Evolutionary conservation across 2,113 vertebrate genomes (phyloP).

Genomic region (Oncorhynchus nerka): DNA sequence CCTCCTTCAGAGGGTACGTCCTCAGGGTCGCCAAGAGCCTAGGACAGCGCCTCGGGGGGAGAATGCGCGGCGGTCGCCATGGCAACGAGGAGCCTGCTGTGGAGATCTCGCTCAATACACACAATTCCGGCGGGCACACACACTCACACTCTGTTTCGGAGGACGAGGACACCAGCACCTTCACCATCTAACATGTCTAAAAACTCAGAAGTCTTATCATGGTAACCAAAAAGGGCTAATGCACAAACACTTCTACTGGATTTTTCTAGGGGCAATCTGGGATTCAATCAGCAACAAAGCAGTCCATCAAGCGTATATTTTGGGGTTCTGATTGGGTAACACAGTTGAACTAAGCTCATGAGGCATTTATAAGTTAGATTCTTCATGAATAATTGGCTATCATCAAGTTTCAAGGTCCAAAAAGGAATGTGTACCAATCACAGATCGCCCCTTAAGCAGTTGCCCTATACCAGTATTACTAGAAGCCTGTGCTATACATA

Average conservation of each 20-base stretch:
- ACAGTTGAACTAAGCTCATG: too few relatives aligned
- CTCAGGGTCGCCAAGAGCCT: constrained; percentile 79
- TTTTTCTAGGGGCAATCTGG: too few relatives aligned
- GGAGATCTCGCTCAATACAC: constrained; percentile 62
- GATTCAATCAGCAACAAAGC: too few relatives aligned
- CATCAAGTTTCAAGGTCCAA: too few relatives aligned
- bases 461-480: too few relatives aligned
- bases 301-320: too few relatives aligned
- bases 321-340: too few relatives aligned
- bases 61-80: not conserved
- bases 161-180: constrained; percentile 70
- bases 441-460: too few relatives aligned
- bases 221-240: too few relatives aligned
- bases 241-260: not conserved
- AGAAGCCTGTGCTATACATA: not conserved
- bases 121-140: constrained; percentile 25
- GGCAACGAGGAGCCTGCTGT: constrained; percentile 47
- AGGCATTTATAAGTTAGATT: too few relatives aligned
- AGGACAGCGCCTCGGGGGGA: constrained; percentile 52
- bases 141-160: constrained; percentile 62
- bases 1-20: constrained; percentile 84
- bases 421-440: too few relatives aligned
- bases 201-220: not conserved
- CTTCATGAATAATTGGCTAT: too few relatives aligned
- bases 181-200: constrained; percentile 62